Conservation (phyloP, 2,797 vertebrate species). For the Falco biarmicus region DNA sequence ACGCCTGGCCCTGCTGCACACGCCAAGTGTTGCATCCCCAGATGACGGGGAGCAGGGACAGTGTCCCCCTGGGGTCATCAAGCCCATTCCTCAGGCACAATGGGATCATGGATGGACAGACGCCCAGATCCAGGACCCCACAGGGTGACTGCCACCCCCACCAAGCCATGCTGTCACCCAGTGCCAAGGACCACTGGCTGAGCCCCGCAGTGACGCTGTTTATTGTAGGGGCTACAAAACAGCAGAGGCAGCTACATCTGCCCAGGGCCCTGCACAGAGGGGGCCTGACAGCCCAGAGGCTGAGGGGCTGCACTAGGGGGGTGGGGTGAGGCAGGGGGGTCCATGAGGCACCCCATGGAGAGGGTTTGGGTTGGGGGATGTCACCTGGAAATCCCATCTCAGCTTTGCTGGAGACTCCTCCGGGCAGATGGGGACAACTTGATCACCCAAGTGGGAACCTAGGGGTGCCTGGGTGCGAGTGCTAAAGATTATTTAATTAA, state of each 20-base stretch:
- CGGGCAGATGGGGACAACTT: fast-evolving
- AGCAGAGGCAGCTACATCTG: not conserved
- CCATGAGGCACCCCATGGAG: not conserved
- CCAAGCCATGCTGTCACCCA: not conserved
- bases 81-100: not conserved
- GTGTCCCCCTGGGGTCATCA: not conserved
- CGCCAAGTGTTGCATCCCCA: no score
- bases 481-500: not conserved
- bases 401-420: not conserved
- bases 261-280: not conserved
- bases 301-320: fast-evolving
- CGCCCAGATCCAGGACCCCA: not conserved
- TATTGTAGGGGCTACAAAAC: not conserved
- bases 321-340: fast-evolving
- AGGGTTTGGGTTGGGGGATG: not conserved
- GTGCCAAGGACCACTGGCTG: not conserved
- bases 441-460: not conserved
- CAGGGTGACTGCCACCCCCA: fast-evolving
- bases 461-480: fast-evolving
- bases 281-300: not conserved
- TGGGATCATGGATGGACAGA: not conserved
- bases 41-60: not conserved
- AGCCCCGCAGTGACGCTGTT: fast-evolving
- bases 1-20: fast-evolving
- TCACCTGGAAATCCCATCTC: not conserved